Percentiles rank a stretch among this genome's conserved stretches.
phyloP scores from a whole-genome alignment of 2,797 vertebrate genomes.

The Gymnopithys bicolor region DNA sequence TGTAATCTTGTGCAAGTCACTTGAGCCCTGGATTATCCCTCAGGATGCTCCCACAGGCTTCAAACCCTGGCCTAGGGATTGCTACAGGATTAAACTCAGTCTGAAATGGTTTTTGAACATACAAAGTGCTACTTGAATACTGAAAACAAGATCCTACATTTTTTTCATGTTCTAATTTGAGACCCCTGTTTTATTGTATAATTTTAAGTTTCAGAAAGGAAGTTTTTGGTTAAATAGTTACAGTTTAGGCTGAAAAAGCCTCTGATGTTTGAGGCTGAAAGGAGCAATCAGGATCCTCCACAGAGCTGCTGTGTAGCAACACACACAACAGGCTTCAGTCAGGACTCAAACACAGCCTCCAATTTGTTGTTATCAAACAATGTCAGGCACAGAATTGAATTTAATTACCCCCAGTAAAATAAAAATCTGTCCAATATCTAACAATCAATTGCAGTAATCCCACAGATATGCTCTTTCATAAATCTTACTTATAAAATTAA shows the following conservation, averaged over 20 bases:
- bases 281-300: not conserved
- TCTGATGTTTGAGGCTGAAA: not conserved
- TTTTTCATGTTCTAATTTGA: not conserved
- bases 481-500: constrained; percentile 4
- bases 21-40: not conserved
- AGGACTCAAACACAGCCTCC: not conserved
- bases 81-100: not conserved
- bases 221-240: not conserved
- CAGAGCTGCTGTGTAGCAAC: not conserved
- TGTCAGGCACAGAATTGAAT: not conserved
- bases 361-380: not conserved
- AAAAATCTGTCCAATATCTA: not conserved
- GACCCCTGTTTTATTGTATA: not conserved
- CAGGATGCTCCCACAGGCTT: not conserved
- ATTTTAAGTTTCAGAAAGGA: not conserved
- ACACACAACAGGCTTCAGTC: not conserved
- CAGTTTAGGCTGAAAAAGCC: not conserved
- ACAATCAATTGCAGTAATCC: not conserved
- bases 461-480: not conserved
- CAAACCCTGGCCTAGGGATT: not conserved
- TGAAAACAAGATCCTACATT: not conserved
- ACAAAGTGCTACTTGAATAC: not conserved
- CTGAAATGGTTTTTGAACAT: not conserved
- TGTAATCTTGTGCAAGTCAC: not conserved
- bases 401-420: not conserved